phyloP scores from a whole-genome alignment of 2,113 vertebrate genomes.

The Phainopepla nitens region DNA sequence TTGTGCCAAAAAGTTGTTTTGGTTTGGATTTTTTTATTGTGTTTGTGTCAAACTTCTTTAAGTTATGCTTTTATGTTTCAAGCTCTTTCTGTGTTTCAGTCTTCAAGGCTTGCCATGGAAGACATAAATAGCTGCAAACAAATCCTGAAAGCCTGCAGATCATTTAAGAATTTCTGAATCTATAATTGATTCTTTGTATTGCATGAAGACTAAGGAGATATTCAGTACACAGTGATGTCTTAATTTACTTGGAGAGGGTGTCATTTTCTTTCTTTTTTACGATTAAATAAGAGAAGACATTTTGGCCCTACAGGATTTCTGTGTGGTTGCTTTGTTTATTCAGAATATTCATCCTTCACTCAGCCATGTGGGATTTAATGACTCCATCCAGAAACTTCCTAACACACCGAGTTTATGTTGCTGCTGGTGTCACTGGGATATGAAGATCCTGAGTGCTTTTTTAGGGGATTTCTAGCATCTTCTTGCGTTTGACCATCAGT shows the following conservation, averaged over 20 bases:
- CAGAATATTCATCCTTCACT: neutral
- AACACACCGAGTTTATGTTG: neutral
- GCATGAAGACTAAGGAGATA: neutral
- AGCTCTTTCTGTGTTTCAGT: neutral
- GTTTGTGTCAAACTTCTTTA: conserved; percentile 50
- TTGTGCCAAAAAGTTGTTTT: conserved; percentile 44
- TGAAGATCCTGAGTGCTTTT: neutral
- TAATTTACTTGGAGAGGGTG: neutral
- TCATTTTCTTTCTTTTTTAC: neutral
- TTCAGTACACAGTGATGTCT: neutral
- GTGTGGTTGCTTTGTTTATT: neutral
- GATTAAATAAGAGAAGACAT: neutral
- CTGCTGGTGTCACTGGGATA: neutral
- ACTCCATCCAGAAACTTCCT: neutral
- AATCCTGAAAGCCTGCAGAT: neutral
- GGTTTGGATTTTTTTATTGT: neutral
- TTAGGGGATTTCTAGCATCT: no score
- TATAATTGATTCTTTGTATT: neutral
- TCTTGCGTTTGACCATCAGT: neutral
- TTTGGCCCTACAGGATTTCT: neutral
- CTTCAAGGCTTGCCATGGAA: neutral
- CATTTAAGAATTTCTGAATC: neutral
- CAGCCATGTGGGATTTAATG: neutral
- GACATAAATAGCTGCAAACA: neutral
- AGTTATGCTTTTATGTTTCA: conserved; percentile 13